phyloP scores from a whole-genome alignment of 2,888 invertebrate genomes.

The Thera obeliscata region DNA sequence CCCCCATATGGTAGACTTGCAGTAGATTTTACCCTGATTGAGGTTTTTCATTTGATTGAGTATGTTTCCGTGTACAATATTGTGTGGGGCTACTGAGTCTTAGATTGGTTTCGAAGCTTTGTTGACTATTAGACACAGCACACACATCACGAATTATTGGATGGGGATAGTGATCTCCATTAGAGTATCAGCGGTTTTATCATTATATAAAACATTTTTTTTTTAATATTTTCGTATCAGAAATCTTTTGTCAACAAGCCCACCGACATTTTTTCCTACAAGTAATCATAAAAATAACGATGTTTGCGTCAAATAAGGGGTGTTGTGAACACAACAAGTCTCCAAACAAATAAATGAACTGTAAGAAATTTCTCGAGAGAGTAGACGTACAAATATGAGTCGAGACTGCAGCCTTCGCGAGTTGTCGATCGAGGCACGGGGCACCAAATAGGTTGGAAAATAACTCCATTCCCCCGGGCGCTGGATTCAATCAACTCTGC shows the following conservation, averaged over 20 bases:
- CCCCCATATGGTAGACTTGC: conserved; percentile 38
- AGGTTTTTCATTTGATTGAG: conserved; percentile 42
- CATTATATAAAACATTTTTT: not conserved
- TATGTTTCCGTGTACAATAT: conserved; percentile 34
- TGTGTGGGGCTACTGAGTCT: conserved; percentile 17
- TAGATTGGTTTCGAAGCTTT: conserved; percentile 23
- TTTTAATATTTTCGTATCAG: not conserved
- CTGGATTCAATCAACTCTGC: conserved; percentile 82
- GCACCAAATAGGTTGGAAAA: conserved; percentile 81
- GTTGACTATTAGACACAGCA: conserved; percentile 11
- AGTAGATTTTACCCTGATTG: conserved; percentile 41
- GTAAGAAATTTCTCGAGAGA: conserved; percentile 78
- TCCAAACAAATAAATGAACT: conserved; percentile 79
- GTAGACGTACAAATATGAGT: conserved; percentile 66
- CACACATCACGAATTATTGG: conserved; percentile 12
- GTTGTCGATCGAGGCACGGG: conserved; percentile 51
- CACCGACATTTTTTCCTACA: conserved; percentile 47
- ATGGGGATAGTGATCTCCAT: not conserved
- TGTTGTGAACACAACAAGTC: conserved; percentile 66
- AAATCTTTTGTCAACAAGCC: conserved; percentile 13
- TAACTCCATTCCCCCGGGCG: conserved; percentile 79
- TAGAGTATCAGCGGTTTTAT: not conserved
- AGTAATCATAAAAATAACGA: conserved; percentile 56
- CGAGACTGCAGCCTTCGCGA: conserved; percentile 57
- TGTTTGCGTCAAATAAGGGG: conserved; percentile 57